Evolutionary conservation across 2,113 vertebrate genomes (phyloP).

Genomic region (Apus apus): DNA sequence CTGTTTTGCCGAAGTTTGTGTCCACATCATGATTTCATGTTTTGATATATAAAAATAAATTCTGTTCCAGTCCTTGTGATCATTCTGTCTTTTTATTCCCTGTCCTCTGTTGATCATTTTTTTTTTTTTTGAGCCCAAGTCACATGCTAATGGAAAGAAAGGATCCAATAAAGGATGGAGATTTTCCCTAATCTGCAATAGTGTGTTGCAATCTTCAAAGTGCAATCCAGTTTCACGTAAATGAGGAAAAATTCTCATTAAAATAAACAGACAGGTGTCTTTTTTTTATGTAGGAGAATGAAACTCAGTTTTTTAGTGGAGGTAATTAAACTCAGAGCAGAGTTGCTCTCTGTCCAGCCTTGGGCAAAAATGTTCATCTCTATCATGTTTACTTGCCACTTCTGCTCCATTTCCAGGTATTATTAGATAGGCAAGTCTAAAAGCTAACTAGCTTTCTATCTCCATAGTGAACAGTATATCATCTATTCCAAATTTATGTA

Average conservation of each 20-base stretch:
- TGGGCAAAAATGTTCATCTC: not conserved
- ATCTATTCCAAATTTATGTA: not conserved
- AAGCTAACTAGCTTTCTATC: not conserved
- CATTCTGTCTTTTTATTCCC: not conserved
- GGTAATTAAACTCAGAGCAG: not conserved
- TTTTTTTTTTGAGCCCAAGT: not conserved
- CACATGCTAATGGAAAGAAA: not conserved
- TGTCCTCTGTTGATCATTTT: not conserved
- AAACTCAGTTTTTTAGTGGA: not conserved
- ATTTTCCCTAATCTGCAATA: not conserved
- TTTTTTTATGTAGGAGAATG: not conserved
- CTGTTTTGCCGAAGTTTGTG: not conserved
- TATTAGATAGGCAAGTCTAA: not conserved
- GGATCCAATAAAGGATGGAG: too few species aligned
- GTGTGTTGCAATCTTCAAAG: not conserved
- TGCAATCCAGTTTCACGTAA: not conserved
- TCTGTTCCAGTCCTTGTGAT: not conserved
- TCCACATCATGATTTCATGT: accelerated
- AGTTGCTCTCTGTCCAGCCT: not conserved
- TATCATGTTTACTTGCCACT: not conserved
- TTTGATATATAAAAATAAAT: not conserved
- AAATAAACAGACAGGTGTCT: not conserved
- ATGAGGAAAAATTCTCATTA: not conserved
- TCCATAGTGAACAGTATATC: not conserved
- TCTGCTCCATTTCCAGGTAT: not conserved